A percentile compares a stretch with the other conserved stretches of the same genome.
These are phyloP conservation scores for Nomada ferruginata DNA, from an alignment of 2,888 invertebrate genomes.

Conservation along the genomic window DNA sequence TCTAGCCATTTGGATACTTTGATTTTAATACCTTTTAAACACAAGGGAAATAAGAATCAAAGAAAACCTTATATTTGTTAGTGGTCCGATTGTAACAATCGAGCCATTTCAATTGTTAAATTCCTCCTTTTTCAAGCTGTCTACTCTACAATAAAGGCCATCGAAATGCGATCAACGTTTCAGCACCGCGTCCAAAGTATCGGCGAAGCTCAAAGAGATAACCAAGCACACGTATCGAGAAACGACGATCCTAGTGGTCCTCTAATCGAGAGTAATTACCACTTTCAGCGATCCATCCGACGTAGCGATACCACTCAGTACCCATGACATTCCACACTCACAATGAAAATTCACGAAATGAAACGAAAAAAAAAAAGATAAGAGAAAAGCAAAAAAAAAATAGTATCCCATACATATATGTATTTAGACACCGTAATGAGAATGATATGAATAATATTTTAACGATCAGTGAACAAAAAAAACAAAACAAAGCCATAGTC, in stretches of 20 bases:
- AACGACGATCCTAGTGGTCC: slow-evolving; percentile 55
- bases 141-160: background rate
- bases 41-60: background rate
- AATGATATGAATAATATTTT: slow-evolving; percentile 49
- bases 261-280: slow-evolving; percentile 70
- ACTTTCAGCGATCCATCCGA: slow-evolving; percentile 75
- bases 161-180: slow-evolving; percentile 39
- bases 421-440: slow-evolving; percentile 34
- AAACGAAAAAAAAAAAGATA: slow-evolving; percentile 25
- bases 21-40: background rate
- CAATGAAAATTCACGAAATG: slow-evolving; percentile 61
- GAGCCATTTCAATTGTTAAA: background rate
- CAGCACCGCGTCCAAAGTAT: slow-evolving; percentile 36
- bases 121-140: background rate
- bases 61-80: slow-evolving; percentile 4
- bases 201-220: background rate
- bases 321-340: slow-evolving; percentile 66
- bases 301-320: slow-evolving; percentile 63
- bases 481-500: slow-evolving; percentile 64
- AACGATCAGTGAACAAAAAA: slow-evolving; percentile 58
- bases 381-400: slow-evolving; percentile 43
- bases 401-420: slow-evolving; percentile 14
- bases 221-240: slow-evolving; percentile 64
- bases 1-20: too few relatives aligned
- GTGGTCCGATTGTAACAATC: background rate